These are phyloP conservation scores for Cassiopea xamachana DNA, from an alignment of 30 jellyfish, hydroid and myxozoan species.

Conservation along the genomic window DNA sequence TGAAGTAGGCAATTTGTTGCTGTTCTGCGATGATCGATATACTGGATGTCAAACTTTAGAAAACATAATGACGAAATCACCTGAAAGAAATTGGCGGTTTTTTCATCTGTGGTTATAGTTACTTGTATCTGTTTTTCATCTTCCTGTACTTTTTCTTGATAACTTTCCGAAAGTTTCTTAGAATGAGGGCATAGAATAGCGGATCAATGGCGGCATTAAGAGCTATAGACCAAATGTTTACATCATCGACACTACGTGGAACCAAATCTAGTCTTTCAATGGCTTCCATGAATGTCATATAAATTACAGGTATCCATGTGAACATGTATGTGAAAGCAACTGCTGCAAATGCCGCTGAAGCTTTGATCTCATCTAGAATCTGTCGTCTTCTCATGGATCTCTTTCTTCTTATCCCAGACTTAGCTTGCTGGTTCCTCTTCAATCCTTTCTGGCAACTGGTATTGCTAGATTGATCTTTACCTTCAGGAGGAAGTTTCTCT, in stretches of 20 bases:
- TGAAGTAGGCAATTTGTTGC: too few species aligned
- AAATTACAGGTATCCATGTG: conserved; percentile 89
- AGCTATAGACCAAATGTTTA: conserved; percentile 80
- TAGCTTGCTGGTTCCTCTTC: not conserved
- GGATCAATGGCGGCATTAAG: conserved; percentile 82
- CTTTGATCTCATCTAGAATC: conserved; percentile 64
- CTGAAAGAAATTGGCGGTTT: too few species aligned
- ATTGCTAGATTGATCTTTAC: not conserved
- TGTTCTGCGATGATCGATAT: too few species aligned
- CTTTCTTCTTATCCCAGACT: not conserved
- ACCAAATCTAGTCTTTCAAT: conserved; percentile 50
- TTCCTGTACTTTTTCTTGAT: conserved; percentile 55
- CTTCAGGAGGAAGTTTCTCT: too few species aligned
- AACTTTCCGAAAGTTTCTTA: conserved; percentile 72
- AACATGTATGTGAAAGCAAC: conserved; percentile 91
- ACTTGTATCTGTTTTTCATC: conserved; percentile 16
- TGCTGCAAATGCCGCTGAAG: conserved; percentile 86
- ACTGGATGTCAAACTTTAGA: too few species aligned
- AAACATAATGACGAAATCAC: too few species aligned
- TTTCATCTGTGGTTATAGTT: not conserved
- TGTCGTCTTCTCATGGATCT: conserved; percentile 43
- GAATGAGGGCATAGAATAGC: conserved; percentile 72
- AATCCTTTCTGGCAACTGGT: not conserved
- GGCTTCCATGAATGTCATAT: conserved; percentile 80
- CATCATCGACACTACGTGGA: conserved; percentile 40